Base-by-base conservation (phyloP, 2,113 vertebrate genomes). In the Pantherophis guttatus region DNA sequence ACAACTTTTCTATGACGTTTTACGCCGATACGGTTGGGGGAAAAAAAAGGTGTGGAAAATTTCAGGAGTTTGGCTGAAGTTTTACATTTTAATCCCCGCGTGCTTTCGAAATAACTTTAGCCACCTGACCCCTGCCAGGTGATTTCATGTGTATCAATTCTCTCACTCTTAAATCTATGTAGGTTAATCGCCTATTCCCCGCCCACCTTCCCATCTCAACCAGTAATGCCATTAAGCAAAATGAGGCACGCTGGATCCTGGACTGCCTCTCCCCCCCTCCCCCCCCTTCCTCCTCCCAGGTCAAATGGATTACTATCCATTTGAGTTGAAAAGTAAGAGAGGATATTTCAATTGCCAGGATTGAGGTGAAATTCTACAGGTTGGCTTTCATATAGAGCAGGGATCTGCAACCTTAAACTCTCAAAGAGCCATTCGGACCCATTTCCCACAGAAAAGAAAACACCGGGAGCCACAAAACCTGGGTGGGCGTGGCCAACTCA, bases 1-100 rank as follows among this genome's bases (percentile, higher is more conserved):
- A 24, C 94, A 94, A 94, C 86, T 55, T 88, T 94, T 96, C 92
- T 95, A 0, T 95, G 39, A 86, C 48, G 92, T 94, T 81, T 87
- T 21, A 21, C 55, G n/a, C 93, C 93, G 55, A 75, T 91, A 58
- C 12, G 86, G 50, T 53, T 92, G 93, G 8, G 48, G 48, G 48
- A 4, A 7, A 7, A 57, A 90, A 93, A 55, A 91, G 8, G 91
- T 90, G 8, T 48, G 81, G 85, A 11, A 8, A 26, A 24, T 23
- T 85, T 52, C 39, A n/a, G 21, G 12, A 17, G 29, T 33, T 52
- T 3, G 23, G 33, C 29, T 59, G 26, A 90, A 33, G 23, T 86
- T 87, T 92, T 59, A 17, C 53, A 53, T 23, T 39, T 4, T 29
- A 8, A 19, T 50, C 26, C 33, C 24, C 24, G 29, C 15, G 0